These are phyloP conservation scores for Lepus europaeus DNA, from an alignment of 2,113 vertebrate species.

Conservation along the genomic window DNA sequence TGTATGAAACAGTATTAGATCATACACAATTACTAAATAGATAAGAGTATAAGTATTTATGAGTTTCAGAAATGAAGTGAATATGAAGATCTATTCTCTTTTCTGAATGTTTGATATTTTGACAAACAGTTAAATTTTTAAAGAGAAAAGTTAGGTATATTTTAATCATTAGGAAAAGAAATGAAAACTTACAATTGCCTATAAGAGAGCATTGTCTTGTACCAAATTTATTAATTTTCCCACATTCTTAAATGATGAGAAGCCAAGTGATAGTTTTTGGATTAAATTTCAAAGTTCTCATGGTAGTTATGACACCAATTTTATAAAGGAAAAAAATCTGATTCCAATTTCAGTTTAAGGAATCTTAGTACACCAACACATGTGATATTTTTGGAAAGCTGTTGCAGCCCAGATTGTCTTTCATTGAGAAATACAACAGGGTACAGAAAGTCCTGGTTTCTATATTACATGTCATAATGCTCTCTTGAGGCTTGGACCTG, in stretches of 20 bases:
- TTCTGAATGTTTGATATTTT: not conserved
- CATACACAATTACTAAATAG: not conserved
- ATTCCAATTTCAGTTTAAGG: slow-evolving; percentile 55
- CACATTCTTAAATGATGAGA: not conserved
- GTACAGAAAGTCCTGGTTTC: slow-evolving; percentile 65
- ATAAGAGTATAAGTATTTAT: not conserved
- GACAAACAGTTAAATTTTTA: not conserved
- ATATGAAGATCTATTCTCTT: slow-evolving; percentile 15
- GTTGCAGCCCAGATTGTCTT: slow-evolving; percentile 32
- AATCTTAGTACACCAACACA: slow-evolving; percentile 44
- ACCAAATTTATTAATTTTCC: not conserved
- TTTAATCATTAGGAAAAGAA: not conserved
- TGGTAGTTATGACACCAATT: slow-evolving; percentile 18
- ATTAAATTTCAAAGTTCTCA: slow-evolving; percentile 56
- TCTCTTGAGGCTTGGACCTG: not conserved
- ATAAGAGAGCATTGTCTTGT: not conserved
- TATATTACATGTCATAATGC: not conserved
- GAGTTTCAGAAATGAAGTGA: slow-evolving; percentile 16
- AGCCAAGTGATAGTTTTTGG: not conserved
- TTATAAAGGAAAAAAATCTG: slow-evolving; percentile 45
- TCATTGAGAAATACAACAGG: slow-evolving; percentile 70
- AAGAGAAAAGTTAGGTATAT: not conserved
- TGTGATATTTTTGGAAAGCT: slow-evolving; percentile 59
- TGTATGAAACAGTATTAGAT: not conserved
- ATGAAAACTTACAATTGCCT: not conserved